Conservation (phyloP, 2,797 vertebrate genomes). For the Gila robusta region DNA sequence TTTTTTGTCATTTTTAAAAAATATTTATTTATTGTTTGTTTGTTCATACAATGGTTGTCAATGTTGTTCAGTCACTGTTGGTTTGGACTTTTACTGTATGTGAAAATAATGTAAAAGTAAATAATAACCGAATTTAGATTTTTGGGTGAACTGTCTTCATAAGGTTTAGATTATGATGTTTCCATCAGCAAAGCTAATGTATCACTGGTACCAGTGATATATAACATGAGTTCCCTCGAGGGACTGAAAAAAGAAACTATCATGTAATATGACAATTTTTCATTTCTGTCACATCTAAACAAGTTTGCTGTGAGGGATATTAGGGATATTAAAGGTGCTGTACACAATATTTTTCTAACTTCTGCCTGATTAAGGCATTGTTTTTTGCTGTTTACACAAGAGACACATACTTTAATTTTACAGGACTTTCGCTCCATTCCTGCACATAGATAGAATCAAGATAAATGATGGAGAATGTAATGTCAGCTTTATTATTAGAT, state of each 20-base stretch:
- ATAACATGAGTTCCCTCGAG: background rate
- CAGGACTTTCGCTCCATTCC: background rate
- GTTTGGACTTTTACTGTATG: background rate
- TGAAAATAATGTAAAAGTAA: background rate
- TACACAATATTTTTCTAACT: background rate
- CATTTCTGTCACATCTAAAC: background rate
- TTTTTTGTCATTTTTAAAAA: background rate
- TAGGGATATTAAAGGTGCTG: slow-evolving; percentile 23
- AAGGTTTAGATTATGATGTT: background rate
- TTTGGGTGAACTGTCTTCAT: background rate
- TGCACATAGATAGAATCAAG: background rate
- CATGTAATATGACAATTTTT: background rate
- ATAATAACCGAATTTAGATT: background rate
- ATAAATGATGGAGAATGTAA: background rate
- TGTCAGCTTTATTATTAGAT: background rate
- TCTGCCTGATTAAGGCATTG: background rate
- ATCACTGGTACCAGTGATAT: slow-evolving; percentile 45
- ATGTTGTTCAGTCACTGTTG: background rate
- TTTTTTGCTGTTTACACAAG: slow-evolving; percentile 18
- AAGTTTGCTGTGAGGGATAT: slow-evolving; percentile 1
- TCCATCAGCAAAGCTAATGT: slow-evolving; percentile 21
- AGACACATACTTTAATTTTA: background rate
- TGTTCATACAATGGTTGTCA: background rate
- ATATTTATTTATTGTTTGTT: background rate
- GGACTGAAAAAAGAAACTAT: background rate